These are phyloP conservation scores for Poeciliopsis paucimaculata DNA, from an alignment of 2,797 vertebrate species.

Conservation along the genomic window DNA sequence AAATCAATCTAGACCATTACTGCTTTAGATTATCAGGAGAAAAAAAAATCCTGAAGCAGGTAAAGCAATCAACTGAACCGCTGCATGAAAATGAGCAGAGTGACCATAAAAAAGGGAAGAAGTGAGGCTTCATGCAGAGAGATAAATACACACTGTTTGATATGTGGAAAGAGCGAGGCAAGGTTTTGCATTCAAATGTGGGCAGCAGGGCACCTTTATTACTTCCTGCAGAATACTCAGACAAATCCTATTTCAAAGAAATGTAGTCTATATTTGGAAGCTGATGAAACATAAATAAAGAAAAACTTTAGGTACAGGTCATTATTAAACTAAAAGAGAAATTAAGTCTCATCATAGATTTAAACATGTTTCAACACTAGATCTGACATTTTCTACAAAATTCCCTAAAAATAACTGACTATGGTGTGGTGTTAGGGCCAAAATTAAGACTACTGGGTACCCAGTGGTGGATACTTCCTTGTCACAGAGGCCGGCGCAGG, in stretches of 20 bases:
- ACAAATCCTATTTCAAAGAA: slow-evolving; percentile 51
- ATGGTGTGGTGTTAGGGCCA: neutral
- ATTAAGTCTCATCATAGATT: neutral
- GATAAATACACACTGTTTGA: slow-evolving; percentile 78
- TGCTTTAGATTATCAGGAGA: slow-evolving; percentile 16
- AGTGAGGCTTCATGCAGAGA: slow-evolving; percentile 69
- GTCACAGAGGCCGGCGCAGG: neutral
- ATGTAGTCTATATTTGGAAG: slow-evolving; percentile 24
- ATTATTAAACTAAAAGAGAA: neutral
- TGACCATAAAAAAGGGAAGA: slow-evolving; percentile 56
- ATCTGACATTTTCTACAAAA: neutral
- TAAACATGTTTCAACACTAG: neutral
- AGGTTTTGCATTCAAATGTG: slow-evolving; percentile 72
- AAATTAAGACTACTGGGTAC: neutral
- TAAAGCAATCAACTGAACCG: slow-evolving; percentile 33
- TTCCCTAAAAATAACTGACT: neutral
- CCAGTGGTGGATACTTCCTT: neutral
- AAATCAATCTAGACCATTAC: slow-evolving; percentile 13
- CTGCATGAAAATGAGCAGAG: slow-evolving; percentile 45
- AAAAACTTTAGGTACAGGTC: neutral
- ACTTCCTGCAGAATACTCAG: slow-evolving; percentile 60
- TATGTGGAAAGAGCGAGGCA: slow-evolving; percentile 59
- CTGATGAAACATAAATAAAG: slow-evolving; percentile 3
- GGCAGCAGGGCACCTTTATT: slow-evolving; percentile 67
- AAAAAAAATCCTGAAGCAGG: slow-evolving; percentile 30